Evolutionary conservation across 1,140 invertebrate genomes (phyloP), one percentile per base, ranked within the genome.

Genomic region (Tribolium castaneum): DNA sequence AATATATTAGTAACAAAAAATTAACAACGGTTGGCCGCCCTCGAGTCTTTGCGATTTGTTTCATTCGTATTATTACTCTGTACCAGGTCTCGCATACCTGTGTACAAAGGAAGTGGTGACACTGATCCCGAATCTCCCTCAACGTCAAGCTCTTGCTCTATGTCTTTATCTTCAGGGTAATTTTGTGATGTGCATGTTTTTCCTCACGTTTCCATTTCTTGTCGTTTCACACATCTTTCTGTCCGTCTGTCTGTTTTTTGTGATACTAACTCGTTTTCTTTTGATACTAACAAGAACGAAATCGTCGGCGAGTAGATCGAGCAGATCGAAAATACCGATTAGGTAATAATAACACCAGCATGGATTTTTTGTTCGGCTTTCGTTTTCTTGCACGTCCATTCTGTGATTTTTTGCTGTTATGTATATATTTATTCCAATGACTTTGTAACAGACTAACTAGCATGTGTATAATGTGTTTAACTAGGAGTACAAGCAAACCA

Each of bases 151-250:
- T 87, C 86, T 79, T 86, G 85, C 80, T 86, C 86, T 81, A 59
- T 85, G 70, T 85, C 85, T 81, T 83, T 86, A 74, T 87, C 86
- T 82, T 86, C 86, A 82, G 86, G 86, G 86, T 87, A 86, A 86
- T 82, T 79, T 25, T 81, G 62, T 79, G 3, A 35, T 16, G 35
- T 56, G 72, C 72, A 75, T 75, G 75, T 66, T 49, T 66, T n/a
- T 16, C 10, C 25, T 14, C 39, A 66, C n/a, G 2, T 66, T 75
- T 12, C 6, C 39, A n/a, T 45, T 45, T 45, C 9, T 0, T 72
- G 4, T 50, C 51, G 72, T 75, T 75, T 75, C 50, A 10, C 56
- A 22, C 52, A 39, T 45, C 7, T 56, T 51, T 19, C 6, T n/a
- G 25, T 54, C 22, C 12, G n/a, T 56, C 12, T 75, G 12, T 34